Evolutionary conservation across 2,888 invertebrate genomes (phyloP).

Genomic region (Bellardia bayeri): DNA sequence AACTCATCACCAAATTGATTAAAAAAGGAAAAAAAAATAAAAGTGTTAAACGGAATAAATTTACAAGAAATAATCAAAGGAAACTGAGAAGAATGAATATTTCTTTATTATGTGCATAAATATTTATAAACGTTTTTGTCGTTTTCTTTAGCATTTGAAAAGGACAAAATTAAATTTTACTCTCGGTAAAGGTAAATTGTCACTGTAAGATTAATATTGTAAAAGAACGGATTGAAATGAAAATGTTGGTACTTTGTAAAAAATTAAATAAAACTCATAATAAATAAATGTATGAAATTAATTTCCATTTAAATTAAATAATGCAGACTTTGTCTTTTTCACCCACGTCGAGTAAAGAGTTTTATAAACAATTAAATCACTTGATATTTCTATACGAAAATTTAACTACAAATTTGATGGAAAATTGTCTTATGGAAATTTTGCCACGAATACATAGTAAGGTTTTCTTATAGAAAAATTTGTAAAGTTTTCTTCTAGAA

Average conservation of each 20-base stretch:
- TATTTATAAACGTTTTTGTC: not conserved
- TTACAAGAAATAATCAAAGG: conserved; percentile 44
- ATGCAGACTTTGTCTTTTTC: no score
- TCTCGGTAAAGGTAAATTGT: conserved; percentile 21
- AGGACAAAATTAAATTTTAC: conserved; percentile 22
- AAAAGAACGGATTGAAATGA: conserved; percentile 36
- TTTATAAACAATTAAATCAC: no score
- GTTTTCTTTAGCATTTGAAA: not conserved
- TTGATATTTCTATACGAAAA: no score
- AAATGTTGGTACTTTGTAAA: conserved; percentile 11
- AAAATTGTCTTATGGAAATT: no score
- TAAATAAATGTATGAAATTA: no score
- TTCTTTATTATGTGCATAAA: conserved; percentile 23
- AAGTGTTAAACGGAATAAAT: conserved; percentile 66
- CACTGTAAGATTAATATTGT: conserved; percentile 30
- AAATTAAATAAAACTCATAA: conserved; percentile 12
- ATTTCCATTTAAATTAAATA: no score
- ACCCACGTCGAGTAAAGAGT: no score
- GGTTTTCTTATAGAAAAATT: no score
- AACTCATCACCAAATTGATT: conserved; percentile 61
- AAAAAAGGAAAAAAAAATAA: conserved; percentile 26
- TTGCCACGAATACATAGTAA: no score
- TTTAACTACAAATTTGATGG: no score
- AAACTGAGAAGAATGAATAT: not conserved
- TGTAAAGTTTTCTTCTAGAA: no score